Base-by-base conservation (phyloP, 2,797 vertebrate genomes). In the Rhincodon typus region DNA sequence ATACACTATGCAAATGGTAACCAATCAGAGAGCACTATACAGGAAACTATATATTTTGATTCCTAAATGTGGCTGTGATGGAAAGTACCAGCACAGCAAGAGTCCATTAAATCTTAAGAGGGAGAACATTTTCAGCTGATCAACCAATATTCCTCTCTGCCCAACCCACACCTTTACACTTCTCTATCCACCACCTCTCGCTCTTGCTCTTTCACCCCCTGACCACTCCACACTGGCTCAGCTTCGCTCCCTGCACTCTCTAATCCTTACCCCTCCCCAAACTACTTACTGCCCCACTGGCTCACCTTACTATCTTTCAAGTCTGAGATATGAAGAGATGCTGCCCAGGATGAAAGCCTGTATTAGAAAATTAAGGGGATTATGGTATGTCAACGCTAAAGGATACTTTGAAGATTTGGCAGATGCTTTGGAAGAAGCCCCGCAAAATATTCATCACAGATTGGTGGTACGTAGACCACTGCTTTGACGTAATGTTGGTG, bases 361-460 rank as follows among this genome's bases (percentile, higher is more conserved):
- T n/a, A n/a, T n/a, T n/a, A n/a, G n/a, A n/a, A n/a, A n/a, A n/a
- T n/a, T n/a, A n/a, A n/a, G n/a, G n/a, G n/a, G n/a, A n/a, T n/a
- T n/a, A n/a, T n/a, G n/a, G 99, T 99, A 99, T 74, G 98, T 99
- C 19, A 99, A 99, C 46, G 98, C 99, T 0, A 99, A 98, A 96
- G 97, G 97, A 0, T 99, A 99, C 97, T 99, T 99, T 96, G 98
- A 99, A 97, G 99, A 99, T 0, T 98, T 99, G 0, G 99, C 99
- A 0, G 97, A 99, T 82, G 99, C 99, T 8, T 98, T 99, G 96
- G 99, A 99, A 97, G 98, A n/a, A n/a, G n/a, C n/a, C n/a, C n/a
- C n/a, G n/a, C n/a, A n/a, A n/a, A n/a, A n/a, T 99, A 97, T 99
- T 99, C 97, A 99, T 99, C 98, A 99, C 99, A 0, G 99, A 99